These are phyloP conservation scores for Balearica regulorum DNA, from an alignment of 2,797 vertebrate genomes.

Conservation along the genomic window DNA sequence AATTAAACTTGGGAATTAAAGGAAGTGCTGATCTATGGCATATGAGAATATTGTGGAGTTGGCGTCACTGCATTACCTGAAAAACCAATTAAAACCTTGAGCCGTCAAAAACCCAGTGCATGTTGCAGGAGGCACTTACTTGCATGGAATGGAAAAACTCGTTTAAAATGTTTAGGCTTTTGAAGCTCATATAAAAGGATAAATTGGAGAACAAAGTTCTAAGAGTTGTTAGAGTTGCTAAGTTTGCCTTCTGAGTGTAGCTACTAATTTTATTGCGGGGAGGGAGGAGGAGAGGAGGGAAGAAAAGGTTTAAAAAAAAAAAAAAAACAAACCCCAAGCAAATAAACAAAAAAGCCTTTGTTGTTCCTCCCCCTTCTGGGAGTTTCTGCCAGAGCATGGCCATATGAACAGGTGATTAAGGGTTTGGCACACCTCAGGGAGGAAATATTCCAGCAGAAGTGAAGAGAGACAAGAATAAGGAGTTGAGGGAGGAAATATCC, in stretches of 20 bases:
- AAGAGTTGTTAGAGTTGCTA: neutral
- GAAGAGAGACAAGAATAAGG: neutral
- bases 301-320: neutral
- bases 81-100: neutral
- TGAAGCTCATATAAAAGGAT: constrained; percentile 4
- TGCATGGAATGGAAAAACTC: neutral
- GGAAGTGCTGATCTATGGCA: neutral
- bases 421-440: constrained; percentile 43
- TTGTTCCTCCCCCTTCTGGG: constrained; percentile 28
- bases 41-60: neutral
- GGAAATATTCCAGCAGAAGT: constrained; percentile 27
- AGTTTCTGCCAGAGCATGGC: constrained; percentile 25
- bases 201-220: neutral
- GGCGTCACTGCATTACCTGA: neutral
- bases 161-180: neutral
- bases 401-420: constrained; percentile 13
- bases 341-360: constrained; percentile 37
- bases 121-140: neutral
- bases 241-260: neutral
- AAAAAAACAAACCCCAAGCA: neutral
- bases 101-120: neutral
- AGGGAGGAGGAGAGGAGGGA: constrained; percentile 10
- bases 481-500: neutral
- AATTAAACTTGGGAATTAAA: neutral
- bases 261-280: constrained; percentile 37